Conservation (phyloP, 2,797 vertebrate species). For the Sebastes umbrosus region DNA sequence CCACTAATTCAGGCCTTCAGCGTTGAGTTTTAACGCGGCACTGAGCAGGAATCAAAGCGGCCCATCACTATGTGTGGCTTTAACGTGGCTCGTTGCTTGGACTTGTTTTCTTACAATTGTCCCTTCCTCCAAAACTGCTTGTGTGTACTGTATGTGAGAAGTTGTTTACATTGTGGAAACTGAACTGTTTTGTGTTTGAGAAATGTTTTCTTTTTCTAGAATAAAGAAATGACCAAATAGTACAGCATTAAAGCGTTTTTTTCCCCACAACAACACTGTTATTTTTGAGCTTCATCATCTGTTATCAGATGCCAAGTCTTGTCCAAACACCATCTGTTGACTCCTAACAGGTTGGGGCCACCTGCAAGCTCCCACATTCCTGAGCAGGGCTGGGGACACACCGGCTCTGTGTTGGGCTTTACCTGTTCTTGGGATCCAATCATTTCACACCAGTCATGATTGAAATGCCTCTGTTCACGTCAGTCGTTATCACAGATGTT, state of each 20-base stretch:
- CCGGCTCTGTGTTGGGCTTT: background rate
- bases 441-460: background rate
- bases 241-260: background rate
- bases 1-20: background rate
- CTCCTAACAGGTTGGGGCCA: constrained; percentile 16
- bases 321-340: constrained; percentile 16
- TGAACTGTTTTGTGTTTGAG: constrained; percentile 58
- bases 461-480: background rate
- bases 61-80: constrained; percentile 41
- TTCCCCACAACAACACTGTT: background rate
- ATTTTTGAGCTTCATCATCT: background rate
- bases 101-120: constrained; percentile 19
- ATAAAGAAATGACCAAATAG: constrained; percentile 68
- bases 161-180: constrained; percentile 74
- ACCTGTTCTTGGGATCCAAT: background rate
- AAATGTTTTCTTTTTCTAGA: constrained; percentile 52
- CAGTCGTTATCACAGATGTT: too few species aligned
- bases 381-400: constrained; percentile 1
- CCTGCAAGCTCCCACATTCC: constrained; percentile 35
- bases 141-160: constrained; percentile 60
- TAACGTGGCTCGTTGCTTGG: constrained; percentile 36
- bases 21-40: background rate
- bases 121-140: constrained; percentile 43
- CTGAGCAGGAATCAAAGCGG: constrained; percentile 8
- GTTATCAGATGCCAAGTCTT: background rate